These are phyloP conservation scores for Stylophora pistillata DNA, from an alignment of 64 coral and sea anemone species.

Conservation along the genomic window DNA sequence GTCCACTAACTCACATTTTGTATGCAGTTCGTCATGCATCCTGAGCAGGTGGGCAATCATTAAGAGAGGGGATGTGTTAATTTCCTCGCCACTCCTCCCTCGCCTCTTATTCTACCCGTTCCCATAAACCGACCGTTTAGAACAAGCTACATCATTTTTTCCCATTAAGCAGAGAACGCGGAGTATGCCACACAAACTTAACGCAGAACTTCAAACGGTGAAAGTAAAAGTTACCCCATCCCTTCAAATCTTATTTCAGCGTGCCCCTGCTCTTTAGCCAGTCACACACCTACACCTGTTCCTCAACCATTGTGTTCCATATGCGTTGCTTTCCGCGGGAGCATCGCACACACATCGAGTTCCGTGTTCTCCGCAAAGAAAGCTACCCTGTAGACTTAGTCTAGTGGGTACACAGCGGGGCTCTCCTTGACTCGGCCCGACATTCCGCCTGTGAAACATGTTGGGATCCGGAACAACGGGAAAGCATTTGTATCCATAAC, in stretches of 20 bases:
- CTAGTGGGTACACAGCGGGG: conserved; percentile 24
- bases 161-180: too few relatives aligned
- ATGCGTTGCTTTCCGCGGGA: conserved; percentile 33
- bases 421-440: conserved; percentile 36
- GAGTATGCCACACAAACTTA: too few relatives aligned
- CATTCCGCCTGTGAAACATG: conserved; percentile 73
- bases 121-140: too few relatives aligned
- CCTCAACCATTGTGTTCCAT: conserved; percentile 40
- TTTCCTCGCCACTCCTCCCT: too few relatives aligned
- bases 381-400: conserved; percentile 19
- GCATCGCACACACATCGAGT: conserved; percentile 94
- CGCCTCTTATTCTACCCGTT: too few relatives aligned
- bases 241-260: not conserved
- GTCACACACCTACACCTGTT: conserved; percentile 75
- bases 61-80: too few relatives aligned
- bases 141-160: too few relatives aligned
- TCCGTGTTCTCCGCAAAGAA: conserved; percentile 82
- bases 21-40: too few relatives aligned
- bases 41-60: too few relatives aligned
- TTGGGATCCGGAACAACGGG: conserved; percentile 45
- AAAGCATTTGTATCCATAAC: conserved; percentile 50
- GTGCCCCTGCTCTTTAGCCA: not conserved
- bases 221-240: too few relatives aligned
- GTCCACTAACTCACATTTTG: too few relatives aligned
- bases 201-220: too few relatives aligned